Evolutionary conservation across 2,113 vertebrate genomes (phyloP).

Genomic region (Ammodramus savannarum): DNA sequence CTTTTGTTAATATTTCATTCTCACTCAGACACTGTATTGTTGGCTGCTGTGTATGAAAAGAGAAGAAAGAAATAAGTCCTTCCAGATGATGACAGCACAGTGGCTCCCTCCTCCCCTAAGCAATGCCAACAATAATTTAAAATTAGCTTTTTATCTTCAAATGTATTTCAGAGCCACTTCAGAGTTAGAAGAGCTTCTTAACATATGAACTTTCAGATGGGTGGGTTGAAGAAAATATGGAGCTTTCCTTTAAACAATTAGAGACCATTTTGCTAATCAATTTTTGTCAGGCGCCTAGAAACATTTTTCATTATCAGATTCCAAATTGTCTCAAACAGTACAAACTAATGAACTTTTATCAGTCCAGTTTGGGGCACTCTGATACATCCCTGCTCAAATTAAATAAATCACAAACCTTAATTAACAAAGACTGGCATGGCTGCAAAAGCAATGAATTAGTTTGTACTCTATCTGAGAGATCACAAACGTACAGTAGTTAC

Average conservation of each 20-base stretch:
- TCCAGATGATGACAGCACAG: neutral
- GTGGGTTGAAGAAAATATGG: neutral
- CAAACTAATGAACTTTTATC: conserved; percentile 40
- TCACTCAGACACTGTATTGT: neutral
- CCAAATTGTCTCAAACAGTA: neutral
- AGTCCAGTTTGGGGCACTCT: conserved; percentile 18
- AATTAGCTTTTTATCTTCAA: conserved; percentile 43
- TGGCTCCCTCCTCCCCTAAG: neutral
- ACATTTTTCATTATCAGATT: conserved; percentile 9
- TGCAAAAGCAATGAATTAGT: conserved; percentile 62
- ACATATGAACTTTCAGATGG: neutral
- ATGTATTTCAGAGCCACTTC: neutral
- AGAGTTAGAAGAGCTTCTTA: neutral
- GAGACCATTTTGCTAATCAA: neutral
- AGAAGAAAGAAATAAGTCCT: conserved; percentile 9
- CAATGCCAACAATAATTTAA: conserved; percentile 26
- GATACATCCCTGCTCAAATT: neutral
- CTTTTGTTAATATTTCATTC: neutral
- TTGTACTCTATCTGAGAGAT: conserved; percentile 48
- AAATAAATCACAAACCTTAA: conserved; percentile 67
- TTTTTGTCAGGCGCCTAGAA: conserved; percentile 2
- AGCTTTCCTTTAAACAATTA: conserved; percentile 27
- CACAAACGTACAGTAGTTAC: conserved; percentile 56
- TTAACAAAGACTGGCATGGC: conserved; percentile 45
- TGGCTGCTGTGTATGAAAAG: neutral